phyloP scores from a whole-genome alignment of 2,113 vertebrate genomes.

The Clarias magur region DNA sequence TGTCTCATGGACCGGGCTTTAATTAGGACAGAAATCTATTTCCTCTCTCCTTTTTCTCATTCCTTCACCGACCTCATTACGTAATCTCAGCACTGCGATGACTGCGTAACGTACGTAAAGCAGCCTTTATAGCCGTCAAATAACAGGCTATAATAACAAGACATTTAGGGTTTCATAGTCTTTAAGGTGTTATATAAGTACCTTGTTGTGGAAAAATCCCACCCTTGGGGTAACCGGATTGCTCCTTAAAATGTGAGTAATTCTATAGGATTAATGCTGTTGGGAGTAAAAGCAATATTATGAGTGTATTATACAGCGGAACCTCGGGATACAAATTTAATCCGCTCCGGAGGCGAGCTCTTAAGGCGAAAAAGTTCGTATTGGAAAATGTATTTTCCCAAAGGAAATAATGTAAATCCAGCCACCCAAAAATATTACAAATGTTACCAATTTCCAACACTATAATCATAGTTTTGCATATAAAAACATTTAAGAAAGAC shows the following conservation, averaged over 20 bases:
- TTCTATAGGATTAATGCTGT: background rate
- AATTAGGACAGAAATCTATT: constrained; percentile 31
- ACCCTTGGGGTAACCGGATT: background rate
- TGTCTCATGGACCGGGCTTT: constrained; percentile 36
- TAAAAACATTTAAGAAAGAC: too few species aligned
- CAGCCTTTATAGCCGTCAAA: constrained; percentile 50
- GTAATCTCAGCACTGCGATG: constrained; percentile 20
- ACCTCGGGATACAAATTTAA: too few species aligned
- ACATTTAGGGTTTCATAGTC: constrained; percentile 21
- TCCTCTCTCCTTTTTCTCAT: background rate
- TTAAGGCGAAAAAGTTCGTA: too few species aligned
- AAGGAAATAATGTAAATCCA: too few species aligned
- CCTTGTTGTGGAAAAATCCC: background rate
- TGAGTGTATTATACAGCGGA: background rate
- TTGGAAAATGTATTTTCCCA: too few species aligned
- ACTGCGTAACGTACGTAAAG: constrained; percentile 19
- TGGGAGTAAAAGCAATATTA: background rate
- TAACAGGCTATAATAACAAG: constrained; percentile 41
- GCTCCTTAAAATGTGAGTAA: background rate
- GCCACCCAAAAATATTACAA: too few species aligned
- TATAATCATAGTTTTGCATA: too few species aligned
- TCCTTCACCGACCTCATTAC: constrained; percentile 15
- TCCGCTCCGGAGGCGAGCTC: too few species aligned
- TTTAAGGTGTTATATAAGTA: constrained; percentile 35
- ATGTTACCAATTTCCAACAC: too few species aligned